phyloP scores from a whole-genome alignment of 92 coral and sea anemone species.

The Zoanthus sociatus region DNA sequence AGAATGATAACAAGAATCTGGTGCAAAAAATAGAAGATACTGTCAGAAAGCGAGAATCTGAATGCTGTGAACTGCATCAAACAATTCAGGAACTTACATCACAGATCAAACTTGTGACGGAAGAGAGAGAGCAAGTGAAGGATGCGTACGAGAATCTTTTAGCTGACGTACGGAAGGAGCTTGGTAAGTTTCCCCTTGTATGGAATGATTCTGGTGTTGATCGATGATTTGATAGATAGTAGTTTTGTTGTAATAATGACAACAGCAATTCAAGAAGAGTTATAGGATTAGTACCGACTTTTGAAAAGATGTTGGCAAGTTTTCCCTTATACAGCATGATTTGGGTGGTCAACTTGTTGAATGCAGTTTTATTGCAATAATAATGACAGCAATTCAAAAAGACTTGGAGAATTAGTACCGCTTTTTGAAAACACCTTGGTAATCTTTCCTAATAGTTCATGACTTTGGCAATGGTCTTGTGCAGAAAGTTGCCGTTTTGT shows the following conservation, averaged over 20 bases:
- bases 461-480: no score
- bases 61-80: constrained; percentile 45
- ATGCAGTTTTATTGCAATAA: no score
- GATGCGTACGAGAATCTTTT: constrained; percentile 77
- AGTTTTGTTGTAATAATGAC: neutral
- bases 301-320: no score
- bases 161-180: constrained; percentile 66
- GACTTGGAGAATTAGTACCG: no score
- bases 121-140: constrained; percentile 59
- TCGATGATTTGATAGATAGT: neutral
- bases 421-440: no score
- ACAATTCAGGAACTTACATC: constrained; percentile 53
- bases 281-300: no score
- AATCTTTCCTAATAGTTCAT: no score
- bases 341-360: no score
- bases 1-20: constrained; percentile 57
- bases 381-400: no score
- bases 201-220: neutral
- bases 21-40: constrained; percentile 53
- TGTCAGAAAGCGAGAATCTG: constrained; percentile 31
- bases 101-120: constrained; percentile 43
- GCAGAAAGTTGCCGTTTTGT: no score
- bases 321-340: no score
- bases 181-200: constrained; percentile 56
- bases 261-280: no score